A percentile compares a stretch with the other conserved stretches of the same genome.
phyloP scores from a whole-genome alignment of 2,888 invertebrate species.

The Apamea epomidion region DNA sequence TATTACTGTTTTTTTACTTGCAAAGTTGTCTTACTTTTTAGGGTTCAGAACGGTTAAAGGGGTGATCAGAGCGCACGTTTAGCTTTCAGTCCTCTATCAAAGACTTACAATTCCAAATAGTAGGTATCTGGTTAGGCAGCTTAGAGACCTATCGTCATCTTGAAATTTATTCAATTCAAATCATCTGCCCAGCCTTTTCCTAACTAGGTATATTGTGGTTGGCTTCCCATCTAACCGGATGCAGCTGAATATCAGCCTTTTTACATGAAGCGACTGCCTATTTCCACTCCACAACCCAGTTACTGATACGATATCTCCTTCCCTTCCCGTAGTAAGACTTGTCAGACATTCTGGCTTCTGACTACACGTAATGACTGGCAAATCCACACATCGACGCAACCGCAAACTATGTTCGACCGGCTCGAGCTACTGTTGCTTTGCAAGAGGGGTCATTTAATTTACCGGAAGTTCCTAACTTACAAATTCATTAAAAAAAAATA shows the following conservation, averaged over 20 bases:
- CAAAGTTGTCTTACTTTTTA: constrained; percentile 40
- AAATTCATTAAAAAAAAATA: too few relatives aligned
- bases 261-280: background rate
- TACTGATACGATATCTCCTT: background rate
- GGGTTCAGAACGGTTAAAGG: background rate
- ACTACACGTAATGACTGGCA: background rate
- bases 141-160: background rate
- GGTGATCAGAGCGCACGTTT: background rate
- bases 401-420: too few relatives aligned
- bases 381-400: too few relatives aligned
- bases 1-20: constrained; percentile 51
- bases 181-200: background rate
- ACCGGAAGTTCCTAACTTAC: too few relatives aligned
- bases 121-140: background rate
- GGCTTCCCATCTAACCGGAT: background rate
- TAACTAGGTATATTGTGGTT: background rate
- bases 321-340: background rate
- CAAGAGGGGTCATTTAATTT: too few relatives aligned
- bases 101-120: background rate
- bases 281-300: background rate
- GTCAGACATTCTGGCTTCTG: background rate
- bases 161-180: background rate
- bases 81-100: background rate
- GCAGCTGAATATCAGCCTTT: too few relatives aligned
- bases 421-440: too few relatives aligned